Percentiles rank a stretch among this genome's conserved stretches.
Conservation (phyloP, 2,797 vertebrate species). For the Cossypha polioptera region DNA sequence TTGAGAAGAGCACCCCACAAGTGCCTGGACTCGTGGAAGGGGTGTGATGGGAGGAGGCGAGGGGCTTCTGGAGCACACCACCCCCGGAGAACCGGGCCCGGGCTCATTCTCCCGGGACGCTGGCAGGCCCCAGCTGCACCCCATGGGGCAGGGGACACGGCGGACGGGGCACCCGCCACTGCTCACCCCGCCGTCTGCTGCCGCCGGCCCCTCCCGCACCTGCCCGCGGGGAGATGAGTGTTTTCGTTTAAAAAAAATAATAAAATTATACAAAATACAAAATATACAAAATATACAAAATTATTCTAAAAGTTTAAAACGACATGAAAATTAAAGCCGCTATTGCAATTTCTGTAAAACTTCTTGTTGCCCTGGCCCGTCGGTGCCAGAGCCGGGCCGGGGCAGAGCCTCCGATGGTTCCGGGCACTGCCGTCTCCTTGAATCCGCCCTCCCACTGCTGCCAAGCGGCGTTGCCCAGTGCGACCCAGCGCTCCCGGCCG, state of each 20-base stretch:
- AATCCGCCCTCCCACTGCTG: not conserved
- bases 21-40: not conserved
- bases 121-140: not conserved
- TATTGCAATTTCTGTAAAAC: not conserved
- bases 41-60: not conserved
- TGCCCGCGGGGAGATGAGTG: not conserved
- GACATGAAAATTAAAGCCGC: not conserved
- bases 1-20: not conserved
- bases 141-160: not conserved
- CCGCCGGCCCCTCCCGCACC: fast-evolving
- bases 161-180: not conserved
- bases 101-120: fast-evolving
- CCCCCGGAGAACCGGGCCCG: fast-evolving
- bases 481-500: fast-evolving
- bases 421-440: not conserved
- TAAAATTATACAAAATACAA: too few relatives aligned
- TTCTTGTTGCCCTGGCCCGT: not conserved
- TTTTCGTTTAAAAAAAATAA: not conserved
- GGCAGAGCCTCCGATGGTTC: not conserved
- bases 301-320: not conserved
- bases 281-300: too few relatives aligned
- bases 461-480: fast-evolving
- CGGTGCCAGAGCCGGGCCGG: not conserved
- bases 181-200: not conserved
- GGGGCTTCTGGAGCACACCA: too few relatives aligned